Evolutionary conservation across 2,888 invertebrate species (phyloP).

Genomic region (Leptinotarsa haldemani): DNA sequence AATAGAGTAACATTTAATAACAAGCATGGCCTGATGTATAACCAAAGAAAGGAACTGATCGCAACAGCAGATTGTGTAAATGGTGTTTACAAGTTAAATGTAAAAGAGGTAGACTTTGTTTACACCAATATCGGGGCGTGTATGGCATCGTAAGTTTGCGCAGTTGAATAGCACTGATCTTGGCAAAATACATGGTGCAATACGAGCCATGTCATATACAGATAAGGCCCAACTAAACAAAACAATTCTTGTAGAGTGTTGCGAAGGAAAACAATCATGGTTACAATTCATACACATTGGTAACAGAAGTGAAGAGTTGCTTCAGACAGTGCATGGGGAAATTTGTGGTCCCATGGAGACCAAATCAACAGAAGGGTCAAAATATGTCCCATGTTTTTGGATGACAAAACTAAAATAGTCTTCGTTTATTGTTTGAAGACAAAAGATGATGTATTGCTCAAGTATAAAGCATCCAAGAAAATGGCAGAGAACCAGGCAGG

Average conservation of each 20-base stretch:
- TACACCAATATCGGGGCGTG: neutral
- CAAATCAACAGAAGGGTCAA: conserved; percentile 35
- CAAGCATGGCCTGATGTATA: too few species aligned
- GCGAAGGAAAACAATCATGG: conserved; percentile 52
- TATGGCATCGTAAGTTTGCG: neutral
- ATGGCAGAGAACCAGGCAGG: conserved; percentile 36
- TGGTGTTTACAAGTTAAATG: neutral
- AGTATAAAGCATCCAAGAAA: neutral
- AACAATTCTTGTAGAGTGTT: conserved; percentile 38
- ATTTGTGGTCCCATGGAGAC: conserved; percentile 44
- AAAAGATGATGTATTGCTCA: conserved; percentile 8
- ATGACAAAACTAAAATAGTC: conserved; percentile 34
- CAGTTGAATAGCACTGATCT: conserved; percentile 21
- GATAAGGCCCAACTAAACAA: neutral
- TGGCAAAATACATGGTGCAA: conserved; percentile 2
- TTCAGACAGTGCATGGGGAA: conserved; percentile 53
- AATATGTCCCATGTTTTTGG: conserved; percentile 32
- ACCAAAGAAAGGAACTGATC: too few species aligned
- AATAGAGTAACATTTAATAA: too few species aligned
- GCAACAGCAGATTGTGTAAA: too few species aligned
- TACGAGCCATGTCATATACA: neutral
- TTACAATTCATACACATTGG: conserved; percentile 46
- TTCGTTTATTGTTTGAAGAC: conserved; percentile 32
- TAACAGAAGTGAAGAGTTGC: conserved; percentile 40
- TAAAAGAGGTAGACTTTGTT: neutral